Percentiles rank a stretch among this genome's conserved stretches.
These are phyloP conservation scores for Thera obeliscata DNA, from an alignment of 2,888 invertebrate genomes.

Conservation along the genomic window DNA sequence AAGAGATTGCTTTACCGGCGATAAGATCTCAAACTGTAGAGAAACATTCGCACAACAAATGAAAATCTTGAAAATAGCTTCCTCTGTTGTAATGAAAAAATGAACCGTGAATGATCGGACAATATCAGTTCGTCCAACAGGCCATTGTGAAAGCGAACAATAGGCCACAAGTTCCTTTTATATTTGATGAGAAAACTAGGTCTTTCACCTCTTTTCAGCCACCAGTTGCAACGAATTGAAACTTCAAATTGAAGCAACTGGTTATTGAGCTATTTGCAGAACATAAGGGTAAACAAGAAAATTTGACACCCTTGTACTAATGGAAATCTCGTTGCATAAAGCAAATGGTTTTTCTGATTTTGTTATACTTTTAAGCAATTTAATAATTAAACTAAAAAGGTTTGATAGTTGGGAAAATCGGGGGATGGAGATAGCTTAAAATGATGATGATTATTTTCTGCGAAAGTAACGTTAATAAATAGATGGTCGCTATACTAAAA, in stretches of 20 bases:
- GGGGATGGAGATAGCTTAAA: too few relatives aligned
- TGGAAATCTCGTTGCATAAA: too few relatives aligned
- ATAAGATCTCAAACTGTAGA: background rate
- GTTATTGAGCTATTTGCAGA: background rate
- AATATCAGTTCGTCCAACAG: background rate
- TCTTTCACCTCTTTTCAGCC: slow-evolving; percentile 2
- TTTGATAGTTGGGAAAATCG: too few relatives aligned
- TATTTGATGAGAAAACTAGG: background rate
- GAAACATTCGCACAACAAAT: background rate
- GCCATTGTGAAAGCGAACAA: background rate
- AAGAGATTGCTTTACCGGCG: too few relatives aligned
- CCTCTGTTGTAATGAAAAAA: background rate
- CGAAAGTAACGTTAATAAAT: too few relatives aligned
- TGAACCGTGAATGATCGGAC: background rate
- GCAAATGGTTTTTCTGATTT: too few relatives aligned
- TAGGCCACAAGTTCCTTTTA: background rate
- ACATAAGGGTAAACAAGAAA: background rate
- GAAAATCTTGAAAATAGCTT: background rate
- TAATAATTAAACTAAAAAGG: too few relatives aligned
- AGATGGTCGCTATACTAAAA: too few relatives aligned
- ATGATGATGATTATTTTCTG: too few relatives aligned
- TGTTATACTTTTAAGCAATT: too few relatives aligned
- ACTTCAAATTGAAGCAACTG: slow-evolving; percentile 3
- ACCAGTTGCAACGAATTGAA: slow-evolving; percentile 10
- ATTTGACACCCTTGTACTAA: too few relatives aligned